Conservation (phyloP, 2,888 invertebrate species). For the Trissolcus japonicus region DNA sequence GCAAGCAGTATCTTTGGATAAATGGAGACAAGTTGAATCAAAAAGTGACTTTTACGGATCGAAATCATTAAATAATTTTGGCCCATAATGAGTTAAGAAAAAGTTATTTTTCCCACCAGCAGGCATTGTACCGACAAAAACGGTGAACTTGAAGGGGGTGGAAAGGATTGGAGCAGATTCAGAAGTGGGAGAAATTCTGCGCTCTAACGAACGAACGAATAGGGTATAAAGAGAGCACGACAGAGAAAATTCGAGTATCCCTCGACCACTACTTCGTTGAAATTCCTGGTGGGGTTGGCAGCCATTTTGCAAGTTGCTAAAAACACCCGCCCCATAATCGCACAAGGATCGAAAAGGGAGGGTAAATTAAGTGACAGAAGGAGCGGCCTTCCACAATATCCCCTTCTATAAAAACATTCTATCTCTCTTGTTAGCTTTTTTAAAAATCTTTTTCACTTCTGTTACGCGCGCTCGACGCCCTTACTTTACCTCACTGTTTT, state of each 20-base stretch:
- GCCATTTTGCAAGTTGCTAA: conserved; percentile 76
- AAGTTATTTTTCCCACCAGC: conserved; percentile 45
- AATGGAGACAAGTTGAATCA: conserved; percentile 23
- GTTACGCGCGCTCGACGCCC: conserved; percentile 53
- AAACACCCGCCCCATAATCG: conserved; percentile 75
- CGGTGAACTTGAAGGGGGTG: conserved; percentile 54
- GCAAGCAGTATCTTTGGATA: conserved; percentile 47
- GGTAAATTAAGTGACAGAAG: conserved; percentile 59
- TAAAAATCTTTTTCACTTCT: conserved; percentile 58
- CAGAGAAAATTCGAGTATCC: conserved; percentile 74
- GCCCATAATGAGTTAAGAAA: conserved; percentile 52
- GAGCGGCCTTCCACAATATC: conserved; percentile 59
- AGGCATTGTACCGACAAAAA: conserved; percentile 43
- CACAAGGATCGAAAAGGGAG: conserved; percentile 62
- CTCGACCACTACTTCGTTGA: conserved; percentile 64
- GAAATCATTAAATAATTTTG: conserved; percentile 53
- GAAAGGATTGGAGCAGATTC: conserved; percentile 25
- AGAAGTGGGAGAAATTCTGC: conserved; percentile 56
- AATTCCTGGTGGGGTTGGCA: conserved; percentile 70
- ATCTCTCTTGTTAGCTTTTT: conserved; percentile 59
- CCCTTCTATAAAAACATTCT: conserved; percentile 61
- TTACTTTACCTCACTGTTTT: conserved; percentile 56
- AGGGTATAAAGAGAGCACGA: conserved; percentile 74
- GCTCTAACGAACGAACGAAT: conserved; percentile 68
- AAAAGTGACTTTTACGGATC: conserved; percentile 36